Evolutionary conservation across 2,888 invertebrate genomes (phyloP).

Genomic region (Conops quadrifasciatus): DNA sequence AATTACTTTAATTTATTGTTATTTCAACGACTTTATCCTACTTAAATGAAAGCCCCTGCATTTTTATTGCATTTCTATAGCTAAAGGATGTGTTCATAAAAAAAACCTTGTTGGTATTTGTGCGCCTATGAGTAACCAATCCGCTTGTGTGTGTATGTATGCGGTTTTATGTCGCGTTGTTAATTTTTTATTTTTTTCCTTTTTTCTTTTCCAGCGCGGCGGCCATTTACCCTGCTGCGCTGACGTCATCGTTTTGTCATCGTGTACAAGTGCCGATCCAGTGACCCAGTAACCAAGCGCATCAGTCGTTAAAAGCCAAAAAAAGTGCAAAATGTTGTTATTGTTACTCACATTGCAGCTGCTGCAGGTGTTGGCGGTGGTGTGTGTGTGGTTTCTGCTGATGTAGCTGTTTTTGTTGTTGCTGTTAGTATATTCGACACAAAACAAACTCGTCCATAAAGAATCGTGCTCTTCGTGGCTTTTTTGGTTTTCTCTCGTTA

Average conservation of each 20-base stretch:
- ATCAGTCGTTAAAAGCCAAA: conserved; percentile 13
- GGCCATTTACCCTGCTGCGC: conserved; percentile 54
- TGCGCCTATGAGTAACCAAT: too few relatives aligned
- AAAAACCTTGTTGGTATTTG: too few relatives aligned
- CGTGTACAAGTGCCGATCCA: conserved; percentile 40
- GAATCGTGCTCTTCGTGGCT: conserved; percentile 27
- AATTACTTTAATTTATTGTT: too few relatives aligned
- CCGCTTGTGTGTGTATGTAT: too few relatives aligned
- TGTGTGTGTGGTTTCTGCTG: neutral
- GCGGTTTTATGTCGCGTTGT: too few relatives aligned
- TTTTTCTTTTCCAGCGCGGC: conserved; percentile 38
- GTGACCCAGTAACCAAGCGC: conserved; percentile 45
- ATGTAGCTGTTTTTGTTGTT: conserved; percentile 20
- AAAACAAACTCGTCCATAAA: too few relatives aligned
- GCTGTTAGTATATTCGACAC: too few relatives aligned
- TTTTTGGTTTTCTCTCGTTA: conserved; percentile 13
- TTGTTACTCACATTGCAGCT: conserved; percentile 16
- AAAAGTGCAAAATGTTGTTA: conserved; percentile 4
- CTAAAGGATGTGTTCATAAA: too few relatives aligned
- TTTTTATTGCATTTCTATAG: too few relatives aligned
- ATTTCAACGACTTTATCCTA: too few relatives aligned
- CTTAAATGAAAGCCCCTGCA: too few relatives aligned
- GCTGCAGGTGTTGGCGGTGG: conserved; percentile 27
- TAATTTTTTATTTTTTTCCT: too few relatives aligned
- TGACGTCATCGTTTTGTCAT: conserved; percentile 52